Evolutionary conservation across 2,888 invertebrate genomes (phyloP).

Genomic region (Andrena bucephala): DNA sequence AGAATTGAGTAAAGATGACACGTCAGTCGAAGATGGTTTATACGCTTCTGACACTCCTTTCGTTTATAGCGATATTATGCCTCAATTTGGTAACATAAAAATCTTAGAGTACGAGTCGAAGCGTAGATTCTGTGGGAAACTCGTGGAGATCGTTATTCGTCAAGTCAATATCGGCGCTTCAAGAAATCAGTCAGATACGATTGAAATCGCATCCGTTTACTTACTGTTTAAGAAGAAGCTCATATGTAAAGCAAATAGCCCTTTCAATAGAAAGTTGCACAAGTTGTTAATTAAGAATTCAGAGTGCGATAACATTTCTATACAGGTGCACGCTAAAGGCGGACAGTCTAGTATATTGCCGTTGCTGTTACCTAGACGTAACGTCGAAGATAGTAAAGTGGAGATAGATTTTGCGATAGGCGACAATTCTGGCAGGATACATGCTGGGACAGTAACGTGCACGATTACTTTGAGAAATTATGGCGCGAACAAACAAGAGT

Average conservation of each 20-base stretch:
- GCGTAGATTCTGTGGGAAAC: conserved; percentile 69
- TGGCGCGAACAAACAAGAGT: conserved; percentile 50
- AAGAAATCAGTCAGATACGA: conserved; percentile 56
- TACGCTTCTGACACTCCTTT: conserved; percentile 75
- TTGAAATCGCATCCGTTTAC: conserved; percentile 73
- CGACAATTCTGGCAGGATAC: conserved; percentile 66
- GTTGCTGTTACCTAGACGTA: conserved; percentile 78
- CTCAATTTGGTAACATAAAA: conserved; percentile 65
- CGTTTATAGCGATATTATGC: conserved; percentile 75
- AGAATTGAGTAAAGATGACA: conserved; percentile 8
- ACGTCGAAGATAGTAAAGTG: conserved; percentile 72
- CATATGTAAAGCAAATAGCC: conserved; percentile 76
- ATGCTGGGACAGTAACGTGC: conserved; percentile 77
- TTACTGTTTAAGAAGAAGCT: conserved; percentile 78
- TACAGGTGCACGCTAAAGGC: conserved; percentile 73
- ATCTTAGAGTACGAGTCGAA: conserved; percentile 65
- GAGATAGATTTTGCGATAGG: conserved; percentile 81
- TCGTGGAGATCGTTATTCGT: conserved; percentile 80
- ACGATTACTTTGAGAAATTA: conserved; percentile 75
- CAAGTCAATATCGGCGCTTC: conserved; percentile 74
- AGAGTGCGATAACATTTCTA: conserved; percentile 75
- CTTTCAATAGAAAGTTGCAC: conserved; percentile 81
- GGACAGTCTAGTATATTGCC: conserved; percentile 76
- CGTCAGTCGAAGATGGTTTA: conserved; percentile 75
- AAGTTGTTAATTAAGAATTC: conserved; percentile 78